Percentiles rank a stretch among this genome's conserved stretches.
phyloP scores from a whole-genome alignment of 2,888 invertebrate species.

The Zeuzera pyrina region DNA sequence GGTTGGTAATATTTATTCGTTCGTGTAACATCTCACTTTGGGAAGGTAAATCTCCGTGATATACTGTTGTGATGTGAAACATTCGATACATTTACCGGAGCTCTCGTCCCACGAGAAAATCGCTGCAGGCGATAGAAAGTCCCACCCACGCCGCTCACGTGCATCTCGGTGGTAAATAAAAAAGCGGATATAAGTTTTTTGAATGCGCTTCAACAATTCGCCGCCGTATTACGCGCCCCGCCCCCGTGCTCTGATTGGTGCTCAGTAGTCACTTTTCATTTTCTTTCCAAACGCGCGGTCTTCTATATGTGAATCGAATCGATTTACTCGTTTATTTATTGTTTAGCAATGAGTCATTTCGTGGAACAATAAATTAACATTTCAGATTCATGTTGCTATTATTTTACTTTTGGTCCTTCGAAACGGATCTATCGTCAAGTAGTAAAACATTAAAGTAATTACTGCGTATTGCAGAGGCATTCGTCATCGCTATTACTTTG shows the following conservation, averaged over 20 bases:
- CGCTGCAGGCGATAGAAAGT: constrained; percentile 63
- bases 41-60: too few species aligned
- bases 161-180: constrained; percentile 30
- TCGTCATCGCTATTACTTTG: too few species aligned
- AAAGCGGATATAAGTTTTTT: constrained; percentile 45
- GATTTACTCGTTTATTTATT: constrained; percentile 16
- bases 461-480: too few species aligned
- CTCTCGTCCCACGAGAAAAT: constrained; percentile 45
- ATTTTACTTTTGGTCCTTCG: too few species aligned
- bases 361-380: too few species aligned
- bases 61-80: too few species aligned
- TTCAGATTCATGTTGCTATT: too few species aligned
- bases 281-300: constrained; percentile 32
- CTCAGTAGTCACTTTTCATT: constrained; percentile 46
- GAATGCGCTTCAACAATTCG: constrained; percentile 39
- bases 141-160: constrained; percentile 55
- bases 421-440: too few species aligned
- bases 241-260: constrained; percentile 53
- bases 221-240: constrained; percentile 64
- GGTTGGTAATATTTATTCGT: too few species aligned
- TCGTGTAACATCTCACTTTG: too few species aligned
- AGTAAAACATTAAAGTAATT: too few species aligned
- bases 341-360: too few species aligned
- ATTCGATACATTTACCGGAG: neutral
- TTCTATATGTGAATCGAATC: constrained; percentile 23